A percentile compares a stretch with the other conserved stretches of the same genome.
Conservation (phyloP, 2,113 vertebrate genomes). For the Eonycteris spelaea region DNA sequence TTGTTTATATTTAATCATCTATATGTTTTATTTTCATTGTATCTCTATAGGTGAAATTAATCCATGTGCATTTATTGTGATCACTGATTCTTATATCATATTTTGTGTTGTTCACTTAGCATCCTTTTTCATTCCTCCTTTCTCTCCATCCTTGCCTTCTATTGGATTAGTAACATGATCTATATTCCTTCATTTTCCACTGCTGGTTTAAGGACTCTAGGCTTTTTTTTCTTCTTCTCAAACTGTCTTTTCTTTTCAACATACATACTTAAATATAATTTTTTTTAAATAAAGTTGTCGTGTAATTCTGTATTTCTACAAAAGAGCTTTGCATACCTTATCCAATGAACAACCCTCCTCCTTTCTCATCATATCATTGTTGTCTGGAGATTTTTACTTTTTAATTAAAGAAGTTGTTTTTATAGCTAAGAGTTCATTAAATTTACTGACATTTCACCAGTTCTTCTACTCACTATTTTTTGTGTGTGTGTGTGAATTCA, state of each 20-base stretch:
- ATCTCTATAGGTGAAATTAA: neutral
- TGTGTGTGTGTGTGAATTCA: neutral
- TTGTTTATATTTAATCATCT: neutral
- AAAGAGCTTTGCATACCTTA: neutral
- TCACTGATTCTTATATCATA: neutral
- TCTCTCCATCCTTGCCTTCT: neutral
- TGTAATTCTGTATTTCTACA: neutral
- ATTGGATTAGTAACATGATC: neutral
- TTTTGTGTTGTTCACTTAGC: neutral
- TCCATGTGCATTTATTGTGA: neutral
- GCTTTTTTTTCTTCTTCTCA: neutral
- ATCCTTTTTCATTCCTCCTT: neutral
- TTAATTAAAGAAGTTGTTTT: neutral
- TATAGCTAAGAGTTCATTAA: slow-evolving; percentile 12
- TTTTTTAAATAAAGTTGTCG: neutral
- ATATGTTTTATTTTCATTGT: neutral
- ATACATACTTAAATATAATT: neutral
- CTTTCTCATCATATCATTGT: neutral
- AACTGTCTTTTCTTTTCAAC: neutral
- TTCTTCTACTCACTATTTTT: neutral
- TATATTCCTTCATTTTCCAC: neutral
- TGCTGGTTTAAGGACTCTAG: neutral
- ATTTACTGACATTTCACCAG: neutral
- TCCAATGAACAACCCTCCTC: neutral
- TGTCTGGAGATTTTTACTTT: neutral